Evolutionary conservation across 2,797 vertebrate genomes (phyloP), one percentile per base, ranked within the genome.

Genomic region (Geotrypetes seraphini): DNA sequence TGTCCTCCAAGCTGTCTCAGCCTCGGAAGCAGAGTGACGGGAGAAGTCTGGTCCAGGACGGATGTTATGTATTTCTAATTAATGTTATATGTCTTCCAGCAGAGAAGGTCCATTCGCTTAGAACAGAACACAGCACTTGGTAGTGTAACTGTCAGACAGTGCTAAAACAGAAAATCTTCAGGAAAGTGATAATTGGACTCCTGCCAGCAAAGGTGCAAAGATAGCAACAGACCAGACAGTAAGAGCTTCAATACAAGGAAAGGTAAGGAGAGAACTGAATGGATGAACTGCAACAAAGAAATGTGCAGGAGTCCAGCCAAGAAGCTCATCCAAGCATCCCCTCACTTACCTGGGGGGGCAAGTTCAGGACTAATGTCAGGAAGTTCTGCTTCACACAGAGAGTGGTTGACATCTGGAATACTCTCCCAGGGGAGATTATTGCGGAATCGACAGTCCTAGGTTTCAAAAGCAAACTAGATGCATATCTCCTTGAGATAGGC

Each of bases 41-140:
- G 92, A 96, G 94, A 93, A 95, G 88, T 88, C 87, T 68, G 93
- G 90, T 94, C 96, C 94, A 97, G 94, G 92, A 94, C 96, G 94
- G 94, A 98, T 98, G 93, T 96, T 98, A 96, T 97, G 94, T 90
- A 89, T 92, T 95, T 97, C 92, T 95, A 98, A 98, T 98, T 97
- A 98, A 93, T 89, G 88, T 90, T 92, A 95, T 97, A 92, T 92
- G 97, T 98, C 94, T 97, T 96, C 97, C 94, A 97, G 88, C 90
- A 76, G 85, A 66, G 79, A 86, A 79, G 79, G 77, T 84, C 87
- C 91, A 92, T 93, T 89, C 90, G 89, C 90, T 95, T 82, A 81
- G 81, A 85, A 65, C 71, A 81, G 75, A 76, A 59, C 66, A 59
- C 77, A 71, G 79, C 75, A 78, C 79, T 85, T 85, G 82, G 85